phyloP scores from a whole-genome alignment of 2,113 vertebrate genomes.

The Carassius auratus region DNA sequence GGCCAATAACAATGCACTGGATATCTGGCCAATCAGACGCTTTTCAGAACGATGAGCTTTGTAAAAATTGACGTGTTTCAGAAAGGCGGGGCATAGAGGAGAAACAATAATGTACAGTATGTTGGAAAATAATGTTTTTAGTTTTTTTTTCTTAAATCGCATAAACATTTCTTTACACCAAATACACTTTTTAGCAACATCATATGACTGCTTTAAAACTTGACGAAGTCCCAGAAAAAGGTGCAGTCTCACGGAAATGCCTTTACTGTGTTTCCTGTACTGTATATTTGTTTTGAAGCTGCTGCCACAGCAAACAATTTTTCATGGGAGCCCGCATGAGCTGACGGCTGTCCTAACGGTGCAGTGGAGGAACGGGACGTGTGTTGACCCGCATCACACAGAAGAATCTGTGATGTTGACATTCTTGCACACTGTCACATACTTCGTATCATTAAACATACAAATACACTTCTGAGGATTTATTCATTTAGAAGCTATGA shows the following conservation, averaged over 20 bases:
- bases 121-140: too few relatives aligned
- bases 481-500: background rate
- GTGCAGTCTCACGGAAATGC: background rate
- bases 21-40: too few relatives aligned
- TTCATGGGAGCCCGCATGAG: background rate
- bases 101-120: too few relatives aligned
- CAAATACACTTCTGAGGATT: background rate
- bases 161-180: too few relatives aligned
- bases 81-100: too few relatives aligned
- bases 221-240: conserved; percentile 10
- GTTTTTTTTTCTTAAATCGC: too few relatives aligned
- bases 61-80: too few relatives aligned
- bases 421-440: background rate
- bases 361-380: background rate
- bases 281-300: conserved; percentile 27
- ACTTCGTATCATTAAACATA: background rate
- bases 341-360: background rate
- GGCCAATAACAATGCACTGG: too few relatives aligned
- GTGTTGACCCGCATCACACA: background rate
- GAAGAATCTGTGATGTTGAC: conserved; percentile 21
- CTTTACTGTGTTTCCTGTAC: background rate
- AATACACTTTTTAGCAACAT: too few relatives aligned
- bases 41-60: too few relatives aligned
- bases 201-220: background rate
- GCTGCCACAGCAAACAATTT: conserved; percentile 13